Evolutionary conservation across 2,113 vertebrate species (phyloP).

Genomic region (Leiothrix lutea): DNA sequence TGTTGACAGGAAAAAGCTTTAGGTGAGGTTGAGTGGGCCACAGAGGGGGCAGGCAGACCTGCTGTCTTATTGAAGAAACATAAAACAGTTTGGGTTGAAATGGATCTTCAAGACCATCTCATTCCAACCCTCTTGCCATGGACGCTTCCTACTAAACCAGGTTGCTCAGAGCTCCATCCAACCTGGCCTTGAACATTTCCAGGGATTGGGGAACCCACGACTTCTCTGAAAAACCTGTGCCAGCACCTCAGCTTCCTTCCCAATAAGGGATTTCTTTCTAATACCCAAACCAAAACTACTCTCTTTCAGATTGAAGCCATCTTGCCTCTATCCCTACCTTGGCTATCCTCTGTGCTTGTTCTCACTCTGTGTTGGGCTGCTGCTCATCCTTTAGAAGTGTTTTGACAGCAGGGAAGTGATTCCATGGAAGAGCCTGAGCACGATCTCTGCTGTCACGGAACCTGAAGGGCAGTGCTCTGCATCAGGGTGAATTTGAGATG

Average conservation of each 20-base stretch:
- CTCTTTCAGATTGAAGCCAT: neutral
- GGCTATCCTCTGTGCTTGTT: neutral
- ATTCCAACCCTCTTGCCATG: neutral
- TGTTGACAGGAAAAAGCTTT: neutral
- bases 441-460: neutral
- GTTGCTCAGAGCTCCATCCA: neutral
- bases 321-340: neutral
- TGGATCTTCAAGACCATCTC: neutral
- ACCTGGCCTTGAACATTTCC: neutral
- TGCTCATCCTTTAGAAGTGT: neutral
- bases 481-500: neutral
- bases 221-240: neutral
- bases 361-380: neutral
- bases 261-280: neutral
- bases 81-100: neutral
- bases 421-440: neutral
- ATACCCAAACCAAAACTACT: neutral
- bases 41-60: neutral
- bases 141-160: neutral
- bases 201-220: rapidly evolving
- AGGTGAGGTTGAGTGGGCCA: neutral
- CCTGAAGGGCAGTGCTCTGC: neutral
- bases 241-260: neutral
- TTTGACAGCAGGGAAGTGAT: neutral
- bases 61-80: rapidly evolving